Base-by-base conservation (phyloP, 2,113 vertebrate species). In the Aspidoscelis tigris region DNA sequence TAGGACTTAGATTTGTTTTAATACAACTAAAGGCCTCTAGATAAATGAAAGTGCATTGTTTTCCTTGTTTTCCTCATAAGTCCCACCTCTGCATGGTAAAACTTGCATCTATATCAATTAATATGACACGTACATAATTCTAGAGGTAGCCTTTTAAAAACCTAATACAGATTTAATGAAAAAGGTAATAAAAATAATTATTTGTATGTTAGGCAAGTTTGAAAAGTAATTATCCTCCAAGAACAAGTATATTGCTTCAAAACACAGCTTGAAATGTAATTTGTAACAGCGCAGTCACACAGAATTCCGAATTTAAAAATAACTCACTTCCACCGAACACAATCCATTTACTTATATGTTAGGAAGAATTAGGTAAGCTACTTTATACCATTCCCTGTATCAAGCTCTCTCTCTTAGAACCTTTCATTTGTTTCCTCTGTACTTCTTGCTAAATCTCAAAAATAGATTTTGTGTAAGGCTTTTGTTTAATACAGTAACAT, bases 131-230 rank as follows among this genome's bases (percentile, higher is more conserved):
- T 50, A 50, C 8, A 50, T 50, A 50, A 50, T 9, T 50, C 8
- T 50, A 50, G 47, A 9, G 8, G 47, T 50, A 50, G 47, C 47
- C 47, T 50, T 50, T 5, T 50, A 50, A 9, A 50, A 50, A 50
- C 47, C 5, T 50, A 50, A 50, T 9, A 50, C 47, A 50, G 47
- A 6, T 50, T 6, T 6, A 50, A 50, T 50, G 8, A 70, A 84
- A 85, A 71, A 78, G 10, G 85, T 20, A 3, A 1, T 70, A 33
- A 2, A 82, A 14, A 77, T 21, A 8, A 6, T 73, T 77, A 50
- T 84, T 33, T 68, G 33, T 53, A 61, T 61, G 61, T 58, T 83
- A 33, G 81, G 16, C 77, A 83, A 82, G 78, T 76, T 21, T 82
- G 5, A n/a, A 87, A 83, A 26, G 22, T 72, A 0, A 10, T 65